Evolutionary conservation across 2,797 vertebrate species (phyloP).

Genomic region (Microchirus variegatus): DNA sequence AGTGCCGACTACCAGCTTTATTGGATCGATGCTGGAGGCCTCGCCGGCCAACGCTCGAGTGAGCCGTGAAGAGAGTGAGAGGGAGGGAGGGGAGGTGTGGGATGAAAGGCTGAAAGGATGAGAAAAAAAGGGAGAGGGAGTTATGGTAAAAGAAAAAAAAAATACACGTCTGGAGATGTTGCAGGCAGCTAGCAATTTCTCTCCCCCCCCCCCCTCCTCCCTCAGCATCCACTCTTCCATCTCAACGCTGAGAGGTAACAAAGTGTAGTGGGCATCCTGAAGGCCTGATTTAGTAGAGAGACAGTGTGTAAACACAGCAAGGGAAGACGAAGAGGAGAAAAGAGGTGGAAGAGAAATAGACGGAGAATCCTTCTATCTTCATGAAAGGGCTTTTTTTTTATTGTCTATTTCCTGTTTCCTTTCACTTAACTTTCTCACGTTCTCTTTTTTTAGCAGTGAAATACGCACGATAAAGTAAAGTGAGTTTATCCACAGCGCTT

Average conservation of each 20-base stretch:
- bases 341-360: constrained; percentile 18
- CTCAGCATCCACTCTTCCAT: constrained; percentile 29
- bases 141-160: constrained; percentile 21
- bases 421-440: too few species aligned
- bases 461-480: too few species aligned
- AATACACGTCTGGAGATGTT: constrained; percentile 25
- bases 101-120: constrained; percentile 14
- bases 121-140: constrained; percentile 14
- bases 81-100: constrained; percentile 17
- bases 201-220: background rate
- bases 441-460: too few species aligned
- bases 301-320: constrained; percentile 48
- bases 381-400: too few species aligned
- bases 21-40: constrained; percentile 77
- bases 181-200: constrained; percentile 4
- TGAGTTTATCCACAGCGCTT: too few species aligned
- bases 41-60: constrained; percentile 51
- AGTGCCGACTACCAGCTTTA: constrained; percentile 58
- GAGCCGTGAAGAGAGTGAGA: constrained; percentile 61
- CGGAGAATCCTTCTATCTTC: too few species aligned
- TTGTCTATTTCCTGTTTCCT: too few species aligned
- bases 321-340: constrained; percentile 29
- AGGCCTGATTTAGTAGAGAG: constrained; percentile 59
- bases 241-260: constrained; percentile 32
- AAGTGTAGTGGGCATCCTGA: constrained; percentile 50